Evolutionary conservation across 2,888 invertebrate genomes (phyloP).

Genomic region (Pristionchus exspectatus): DNA sequence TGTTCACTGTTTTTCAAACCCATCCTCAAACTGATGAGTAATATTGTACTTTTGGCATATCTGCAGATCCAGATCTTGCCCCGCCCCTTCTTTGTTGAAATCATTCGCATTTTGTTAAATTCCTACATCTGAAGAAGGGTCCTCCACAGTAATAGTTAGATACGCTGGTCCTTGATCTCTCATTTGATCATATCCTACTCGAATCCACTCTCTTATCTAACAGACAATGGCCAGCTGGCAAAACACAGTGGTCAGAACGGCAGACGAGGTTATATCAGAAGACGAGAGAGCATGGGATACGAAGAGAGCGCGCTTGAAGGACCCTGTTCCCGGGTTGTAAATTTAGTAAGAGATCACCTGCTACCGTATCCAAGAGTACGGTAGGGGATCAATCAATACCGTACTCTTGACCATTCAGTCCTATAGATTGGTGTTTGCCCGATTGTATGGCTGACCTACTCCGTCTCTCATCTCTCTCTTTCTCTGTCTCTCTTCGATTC

Average conservation of each 20-base stretch:
- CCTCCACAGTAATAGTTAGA: not conserved
- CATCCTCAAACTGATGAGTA: not conserved
- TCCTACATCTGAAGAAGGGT: too few species aligned
- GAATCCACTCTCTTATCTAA: not conserved
- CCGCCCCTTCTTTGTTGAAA: too few species aligned
- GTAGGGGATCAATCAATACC: not conserved
- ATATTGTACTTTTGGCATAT: not conserved
- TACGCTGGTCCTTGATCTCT: constrained; percentile 6
- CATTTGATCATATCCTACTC: not conserved
- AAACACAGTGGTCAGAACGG: constrained; percentile 41
- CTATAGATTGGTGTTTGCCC: constrained; percentile 16
- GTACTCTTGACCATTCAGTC: constrained; percentile 42
- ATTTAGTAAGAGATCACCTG: constrained; percentile 17
- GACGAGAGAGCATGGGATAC: constrained; percentile 8
- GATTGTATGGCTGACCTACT: constrained; percentile 34
- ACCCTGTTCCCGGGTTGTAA: constrained; percentile 8
- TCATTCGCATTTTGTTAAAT: too few species aligned
- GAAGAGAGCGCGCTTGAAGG: constrained; percentile 28
- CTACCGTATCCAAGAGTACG: not conserved
- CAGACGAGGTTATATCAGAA: constrained; percentile 25
- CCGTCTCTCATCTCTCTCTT: constrained; percentile 7
- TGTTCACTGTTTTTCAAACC: not conserved
- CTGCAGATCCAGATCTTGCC: too few species aligned
- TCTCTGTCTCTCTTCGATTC: constrained; percentile 6
- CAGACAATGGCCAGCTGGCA: constrained; percentile 3